Conservation (phyloP, 2,888 invertebrate species). For the Apamea anceps region DNA sequence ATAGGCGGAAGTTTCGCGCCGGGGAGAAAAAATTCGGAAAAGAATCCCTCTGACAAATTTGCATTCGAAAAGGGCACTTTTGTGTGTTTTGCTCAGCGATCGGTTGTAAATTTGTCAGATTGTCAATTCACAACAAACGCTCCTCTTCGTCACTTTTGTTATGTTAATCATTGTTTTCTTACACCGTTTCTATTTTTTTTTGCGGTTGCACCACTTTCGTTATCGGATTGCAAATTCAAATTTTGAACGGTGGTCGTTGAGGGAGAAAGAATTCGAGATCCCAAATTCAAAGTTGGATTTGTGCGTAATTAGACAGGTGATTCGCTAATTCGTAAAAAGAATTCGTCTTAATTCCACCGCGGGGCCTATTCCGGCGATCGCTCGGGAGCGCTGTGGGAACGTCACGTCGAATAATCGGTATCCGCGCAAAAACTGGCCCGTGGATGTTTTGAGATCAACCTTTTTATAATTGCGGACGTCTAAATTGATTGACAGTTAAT, state of each 20-base stretch:
- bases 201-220: constrained; percentile 61
- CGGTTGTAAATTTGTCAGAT: constrained; percentile 89
- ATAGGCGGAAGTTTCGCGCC: constrained; percentile 88
- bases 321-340: constrained; percentile 88
- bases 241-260: constrained; percentile 56
- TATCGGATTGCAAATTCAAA: constrained; percentile 63
- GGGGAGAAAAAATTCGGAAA: constrained; percentile 83
- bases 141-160: constrained; percentile 86
- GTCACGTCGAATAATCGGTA: constrained; percentile 88
- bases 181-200: constrained; percentile 69
- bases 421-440: constrained; percentile 84
- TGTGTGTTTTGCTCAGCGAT: constrained; percentile 84
- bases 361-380: constrained; percentile 77
- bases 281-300: constrained; percentile 78
- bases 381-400: constrained; percentile 84
- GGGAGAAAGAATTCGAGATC: constrained; percentile 68
- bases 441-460: constrained; percentile 76
- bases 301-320: constrained; percentile 89
- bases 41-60: constrained; percentile 87
- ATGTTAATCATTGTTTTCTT: constrained; percentile 84
- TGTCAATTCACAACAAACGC: constrained; percentile 86
- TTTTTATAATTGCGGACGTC: constrained; percentile 73
- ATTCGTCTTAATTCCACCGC: constrained; percentile 83
- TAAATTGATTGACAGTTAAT: constrained; percentile 71
- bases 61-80: constrained; percentile 88